Evolutionary conservation across 2,888 invertebrate species (phyloP), one percentile per base, ranked within the genome.

Genomic region (Amiota minor): DNA sequence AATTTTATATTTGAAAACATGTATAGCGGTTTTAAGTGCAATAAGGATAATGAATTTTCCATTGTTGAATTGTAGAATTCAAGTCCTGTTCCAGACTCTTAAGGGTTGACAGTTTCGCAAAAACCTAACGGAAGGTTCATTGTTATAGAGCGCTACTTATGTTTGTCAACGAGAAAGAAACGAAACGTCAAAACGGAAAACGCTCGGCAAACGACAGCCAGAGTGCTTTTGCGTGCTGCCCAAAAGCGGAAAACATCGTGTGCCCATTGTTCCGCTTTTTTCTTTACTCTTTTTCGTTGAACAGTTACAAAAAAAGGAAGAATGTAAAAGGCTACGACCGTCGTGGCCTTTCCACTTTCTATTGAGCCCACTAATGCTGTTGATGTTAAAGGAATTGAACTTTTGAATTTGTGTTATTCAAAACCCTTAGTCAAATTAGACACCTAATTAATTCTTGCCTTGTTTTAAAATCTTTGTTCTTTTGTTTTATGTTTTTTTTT

Each of bases 21-120:
- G 67, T 68, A 53, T 68, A 11, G 67, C 67, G 18, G 67, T 72
- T 75, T 78, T 72, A 76, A 78, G 76, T 76, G 75, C 76, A 77
- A 77, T 77, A 73, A 73, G 74, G 71, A 78, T 78, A 78, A 78
- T 78, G 78, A 78, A 78, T 78, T 75, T 77, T 75, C 75, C 72
- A 74, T 72, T 68, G 55, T 65, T 68, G 9, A 11, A 45, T 53
- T 50, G 35, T 35, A n/a, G 67, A 68, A 23, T 68, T 68, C 50
- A 68, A 68, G 67, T 68, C n/a, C 67, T 68, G 53, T 23, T 11
- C 20, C 59, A 50, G 53, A 68, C 14, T 46, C 67, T 68, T 23
- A 68, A 68, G 67, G 67, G 67, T 68, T 68, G 67, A 68, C 67
- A 68, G 18, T 68, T 65, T 65, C 62, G 49, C 67, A 53, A 23